phyloP scores from a whole-genome alignment of 2,113 vertebrate genomes.

The Natator depressus region DNA sequence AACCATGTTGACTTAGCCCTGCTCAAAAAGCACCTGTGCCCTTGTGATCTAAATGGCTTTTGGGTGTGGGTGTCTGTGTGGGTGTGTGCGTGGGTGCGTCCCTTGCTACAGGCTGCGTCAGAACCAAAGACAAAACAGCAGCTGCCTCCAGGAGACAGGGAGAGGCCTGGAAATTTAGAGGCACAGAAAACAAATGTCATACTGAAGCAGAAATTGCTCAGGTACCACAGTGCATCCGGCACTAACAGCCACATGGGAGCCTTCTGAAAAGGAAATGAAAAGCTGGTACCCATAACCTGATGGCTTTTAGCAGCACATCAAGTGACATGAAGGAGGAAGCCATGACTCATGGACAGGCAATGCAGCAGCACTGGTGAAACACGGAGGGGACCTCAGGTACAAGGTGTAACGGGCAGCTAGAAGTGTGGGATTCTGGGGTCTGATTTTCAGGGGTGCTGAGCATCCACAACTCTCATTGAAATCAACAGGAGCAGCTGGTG shows the following conservation, averaged over 20 bases:
- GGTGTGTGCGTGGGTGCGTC: too few relatives aligned
- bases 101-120: neutral
- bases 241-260: neutral
- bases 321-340: neutral
- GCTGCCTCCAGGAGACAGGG: neutral
- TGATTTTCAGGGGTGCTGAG: neutral
- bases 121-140: neutral
- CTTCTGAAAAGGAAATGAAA: neutral
- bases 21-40: neutral
- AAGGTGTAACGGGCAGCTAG: neutral
- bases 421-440: neutral
- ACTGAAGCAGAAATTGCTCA: neutral
- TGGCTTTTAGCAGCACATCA: neutral
- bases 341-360: neutral
- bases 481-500: neutral
- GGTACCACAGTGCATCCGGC: neutral
- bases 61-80: neutral
- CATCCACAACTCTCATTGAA: neutral
- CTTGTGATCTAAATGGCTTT: neutral
- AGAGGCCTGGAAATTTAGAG: neutral
- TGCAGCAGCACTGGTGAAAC: neutral
- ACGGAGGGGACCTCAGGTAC: neutral
- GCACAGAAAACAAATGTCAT: neutral
- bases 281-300: neutral
- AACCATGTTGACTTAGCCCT: fast-evolving